Percentiles rank a stretch among this genome's conserved stretches.
Evolutionary conservation across 2,888 invertebrate genomes (phyloP).

Genomic region (Rhabditophanes sp.): DNA sequence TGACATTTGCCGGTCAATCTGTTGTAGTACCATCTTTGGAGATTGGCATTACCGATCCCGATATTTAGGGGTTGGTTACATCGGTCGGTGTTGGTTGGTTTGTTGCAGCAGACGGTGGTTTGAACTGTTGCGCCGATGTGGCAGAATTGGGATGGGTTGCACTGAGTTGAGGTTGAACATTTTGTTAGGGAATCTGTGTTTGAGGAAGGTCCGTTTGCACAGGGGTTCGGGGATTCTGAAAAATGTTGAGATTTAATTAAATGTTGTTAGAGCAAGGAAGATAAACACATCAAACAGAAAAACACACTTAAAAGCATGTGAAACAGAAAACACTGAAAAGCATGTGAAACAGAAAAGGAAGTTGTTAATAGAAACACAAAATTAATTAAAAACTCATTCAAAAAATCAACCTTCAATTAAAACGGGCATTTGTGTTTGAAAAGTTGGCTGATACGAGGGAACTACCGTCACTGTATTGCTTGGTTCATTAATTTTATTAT

Average conservation of each 20-base stretch:
- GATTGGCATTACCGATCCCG: constrained; percentile 37
- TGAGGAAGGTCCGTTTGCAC: too few relatives aligned
- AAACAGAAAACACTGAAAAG: constrained; percentile 3
- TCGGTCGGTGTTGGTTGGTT: constrained; percentile 35
- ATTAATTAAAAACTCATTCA: neutral
- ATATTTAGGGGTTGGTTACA: constrained; percentile 39
- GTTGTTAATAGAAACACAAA: neutral
- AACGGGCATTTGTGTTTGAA: too few relatives aligned
- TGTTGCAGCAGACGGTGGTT: constrained; percentile 43
- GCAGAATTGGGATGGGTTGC: constrained; percentile 16
- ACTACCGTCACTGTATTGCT: too few relatives aligned
- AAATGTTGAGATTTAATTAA: neutral
- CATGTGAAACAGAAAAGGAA: constrained; percentile 2
- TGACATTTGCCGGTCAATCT: constrained; percentile 16
- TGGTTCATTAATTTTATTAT: too few relatives aligned
- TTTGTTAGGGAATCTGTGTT: too few relatives aligned
- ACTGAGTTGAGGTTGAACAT: too few relatives aligned
- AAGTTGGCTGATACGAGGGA: too few relatives aligned
- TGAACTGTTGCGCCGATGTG: constrained; percentile 31
- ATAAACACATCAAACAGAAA: constrained; percentile 2
- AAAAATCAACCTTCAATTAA: too few relatives aligned
- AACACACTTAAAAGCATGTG: constrained; percentile 1
- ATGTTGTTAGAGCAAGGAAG: neutral
- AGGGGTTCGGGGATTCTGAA: constrained; percentile 42
- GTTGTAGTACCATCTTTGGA: constrained; percentile 36